phyloP scores from a whole-genome alignment of 2,888 invertebrate species.

The Aspidiotus rigidus region DNA sequence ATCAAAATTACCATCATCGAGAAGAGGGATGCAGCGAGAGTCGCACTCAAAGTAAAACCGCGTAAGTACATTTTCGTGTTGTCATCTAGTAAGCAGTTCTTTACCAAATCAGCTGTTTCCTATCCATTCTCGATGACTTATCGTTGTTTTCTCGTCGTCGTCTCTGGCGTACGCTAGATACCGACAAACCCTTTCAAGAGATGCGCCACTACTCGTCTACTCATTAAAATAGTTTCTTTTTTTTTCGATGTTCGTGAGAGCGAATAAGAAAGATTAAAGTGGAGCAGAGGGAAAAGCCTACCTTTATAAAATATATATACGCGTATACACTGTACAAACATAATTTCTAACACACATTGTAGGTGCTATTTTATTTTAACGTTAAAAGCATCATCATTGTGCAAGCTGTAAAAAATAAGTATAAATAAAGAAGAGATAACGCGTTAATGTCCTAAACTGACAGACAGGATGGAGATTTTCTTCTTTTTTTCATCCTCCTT shows the following conservation, averaged over 20 bases:
- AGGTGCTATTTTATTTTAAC: slow-evolving; percentile 19
- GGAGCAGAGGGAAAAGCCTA: too few relatives aligned
- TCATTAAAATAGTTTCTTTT: slow-evolving; percentile 22
- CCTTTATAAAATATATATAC: too few relatives aligned
- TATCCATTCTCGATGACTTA: slow-evolving; percentile 29
- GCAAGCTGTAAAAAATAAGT: slow-evolving; percentile 5
- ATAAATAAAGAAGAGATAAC: slow-evolving; percentile 3
- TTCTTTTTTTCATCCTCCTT: not conserved
- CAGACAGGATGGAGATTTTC: not conserved
- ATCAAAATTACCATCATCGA: too few relatives aligned
- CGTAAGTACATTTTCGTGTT: slow-evolving; percentile 28
- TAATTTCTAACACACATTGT: too few relatives aligned
- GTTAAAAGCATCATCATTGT: slow-evolving; percentile 16
- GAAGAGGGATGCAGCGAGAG: not conserved
- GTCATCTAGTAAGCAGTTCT: slow-evolving; percentile 29
- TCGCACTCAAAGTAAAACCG: not conserved
- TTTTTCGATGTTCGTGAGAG: not conserved
- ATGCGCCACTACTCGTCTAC: slow-evolving; percentile 16
- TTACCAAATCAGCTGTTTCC: slow-evolving; percentile 27
- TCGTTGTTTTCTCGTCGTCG: slow-evolving; percentile 1
- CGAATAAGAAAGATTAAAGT: too few relatives aligned
- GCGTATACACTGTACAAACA: too few relatives aligned
- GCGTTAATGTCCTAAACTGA: not conserved
- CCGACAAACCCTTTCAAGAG: slow-evolving; percentile 1
- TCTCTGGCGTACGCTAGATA: not conserved